These are phyloP conservation scores for Stramonita haemastoma DNA, from an alignment of 2,888 invertebrate genomes.

Conservation along the genomic window DNA sequence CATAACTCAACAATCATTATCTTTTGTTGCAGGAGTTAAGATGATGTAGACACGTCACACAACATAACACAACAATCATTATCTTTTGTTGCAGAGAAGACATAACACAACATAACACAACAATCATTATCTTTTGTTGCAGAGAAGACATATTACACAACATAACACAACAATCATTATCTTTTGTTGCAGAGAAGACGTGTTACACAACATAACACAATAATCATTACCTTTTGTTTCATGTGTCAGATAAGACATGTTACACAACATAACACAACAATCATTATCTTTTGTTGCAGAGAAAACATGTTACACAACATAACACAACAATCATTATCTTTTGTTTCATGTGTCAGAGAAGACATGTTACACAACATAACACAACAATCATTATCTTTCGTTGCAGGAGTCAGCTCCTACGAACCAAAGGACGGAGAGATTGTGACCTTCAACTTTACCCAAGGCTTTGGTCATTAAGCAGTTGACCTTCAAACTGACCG, in stretches of 20 bases:
- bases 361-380: no score
- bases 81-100: slow-evolving; percentile 1
- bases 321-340: background rate
- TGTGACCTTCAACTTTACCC: slow-evolving; percentile 26
- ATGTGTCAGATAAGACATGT: no score
- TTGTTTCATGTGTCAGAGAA: slow-evolving; percentile 33
- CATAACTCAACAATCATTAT: no score
- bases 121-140: background rate
- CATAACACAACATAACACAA: no score
- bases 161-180: no score
- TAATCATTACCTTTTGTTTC: background rate
- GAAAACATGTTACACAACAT: no score
- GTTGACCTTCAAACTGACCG: no score
- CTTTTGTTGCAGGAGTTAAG: slow-evolving; percentile 5
- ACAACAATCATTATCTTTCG: background rate
- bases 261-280: no score
- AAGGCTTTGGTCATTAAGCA: background rate
- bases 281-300: background rate
- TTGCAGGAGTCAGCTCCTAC: slow-evolving; percentile 36
- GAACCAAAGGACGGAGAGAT: slow-evolving; percentile 22
- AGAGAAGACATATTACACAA: no score
- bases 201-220: no score
- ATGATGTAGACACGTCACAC: no score
- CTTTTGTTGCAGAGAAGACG: slow-evolving; percentile 5
- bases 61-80: no score